Evolutionary conservation across 2,888 invertebrate species (phyloP).

Genomic region (Apotomis betuletana): DNA sequence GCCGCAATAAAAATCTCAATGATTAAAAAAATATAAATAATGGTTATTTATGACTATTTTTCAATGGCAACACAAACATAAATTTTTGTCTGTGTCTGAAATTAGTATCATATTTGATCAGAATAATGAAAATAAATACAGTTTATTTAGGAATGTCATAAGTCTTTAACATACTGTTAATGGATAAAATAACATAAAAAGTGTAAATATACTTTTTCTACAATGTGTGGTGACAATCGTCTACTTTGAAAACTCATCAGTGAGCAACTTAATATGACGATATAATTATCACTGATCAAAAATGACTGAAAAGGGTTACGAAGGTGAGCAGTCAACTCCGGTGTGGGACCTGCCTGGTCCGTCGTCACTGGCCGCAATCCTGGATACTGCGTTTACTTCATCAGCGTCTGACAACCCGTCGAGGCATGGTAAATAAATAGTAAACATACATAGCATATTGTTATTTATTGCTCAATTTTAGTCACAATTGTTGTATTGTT

Average conservation of each 20-base stretch:
- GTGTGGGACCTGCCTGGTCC: constrained; percentile 78
- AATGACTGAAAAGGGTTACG: constrained; percentile 75
- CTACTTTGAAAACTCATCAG: constrained; percentile 30
- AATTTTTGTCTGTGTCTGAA: constrained; percentile 37
- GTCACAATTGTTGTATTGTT: constrained; percentile 43
- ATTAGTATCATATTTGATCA: constrained; percentile 30
- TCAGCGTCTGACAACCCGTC: constrained; percentile 73
- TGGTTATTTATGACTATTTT: not conserved
- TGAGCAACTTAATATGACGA: constrained; percentile 51
- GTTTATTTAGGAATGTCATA: constrained; percentile 22
- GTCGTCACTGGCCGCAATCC: constrained; percentile 85
- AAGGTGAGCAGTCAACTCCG: constrained; percentile 67
- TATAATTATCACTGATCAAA: constrained; percentile 50
- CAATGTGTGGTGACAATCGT: constrained; percentile 49
- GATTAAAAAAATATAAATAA: not conserved
- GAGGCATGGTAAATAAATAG: constrained; percentile 64
- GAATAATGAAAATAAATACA: constrained; percentile 37
- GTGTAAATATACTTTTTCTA: constrained; percentile 31
- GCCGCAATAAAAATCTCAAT: not conserved
- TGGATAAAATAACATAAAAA: not conserved
- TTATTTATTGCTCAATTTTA: constrained; percentile 11
- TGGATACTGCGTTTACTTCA: constrained; percentile 85
- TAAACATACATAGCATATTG: constrained; percentile 29
- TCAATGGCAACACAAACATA: constrained; percentile 14
- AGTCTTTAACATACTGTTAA: constrained; percentile 12